phyloP scores from a whole-genome alignment of 1,140 invertebrate species.

The Zaprionus davidi region DNA sequence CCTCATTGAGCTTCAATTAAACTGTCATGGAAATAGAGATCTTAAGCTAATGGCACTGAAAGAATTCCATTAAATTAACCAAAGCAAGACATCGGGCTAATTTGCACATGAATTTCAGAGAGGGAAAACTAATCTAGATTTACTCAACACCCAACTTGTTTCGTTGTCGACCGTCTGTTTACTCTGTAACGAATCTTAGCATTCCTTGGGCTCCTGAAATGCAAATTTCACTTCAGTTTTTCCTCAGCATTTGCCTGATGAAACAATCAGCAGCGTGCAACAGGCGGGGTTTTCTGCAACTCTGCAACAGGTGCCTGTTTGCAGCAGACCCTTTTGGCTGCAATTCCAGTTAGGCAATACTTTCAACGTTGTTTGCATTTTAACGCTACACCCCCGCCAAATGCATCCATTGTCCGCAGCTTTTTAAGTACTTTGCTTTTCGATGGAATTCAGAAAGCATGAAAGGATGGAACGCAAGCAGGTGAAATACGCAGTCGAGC shows the following conservation, averaged over 20 bases:
- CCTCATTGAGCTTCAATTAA: slow-evolving; percentile 8
- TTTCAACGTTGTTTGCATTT: slow-evolving; percentile 60
- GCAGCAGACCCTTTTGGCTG: slow-evolving; percentile 5
- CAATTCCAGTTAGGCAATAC: slow-evolving; percentile 24
- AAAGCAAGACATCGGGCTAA: not conserved
- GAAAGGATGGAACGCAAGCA: not conserved
- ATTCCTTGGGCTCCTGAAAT: not conserved
- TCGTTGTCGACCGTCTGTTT: not conserved
- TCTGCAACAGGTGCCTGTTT: slow-evolving; percentile 39
- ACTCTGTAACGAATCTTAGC: not conserved
- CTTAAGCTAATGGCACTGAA: not conserved
- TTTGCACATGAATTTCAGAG: not conserved
- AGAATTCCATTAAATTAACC: not conserved
- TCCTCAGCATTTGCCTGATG: slow-evolving; percentile 4
- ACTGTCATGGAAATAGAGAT: not conserved
- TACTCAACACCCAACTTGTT: not conserved
- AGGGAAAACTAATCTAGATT: not conserved
- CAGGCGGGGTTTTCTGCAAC: slow-evolving; percentile 32
- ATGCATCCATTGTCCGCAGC: not conserved
- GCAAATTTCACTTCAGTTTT: slow-evolving; percentile 7
- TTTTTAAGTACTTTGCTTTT: not conserved
- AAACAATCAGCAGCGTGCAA: slow-evolving; percentile 51
- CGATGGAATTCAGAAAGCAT: not conserved
- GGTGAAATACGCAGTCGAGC: not conserved
- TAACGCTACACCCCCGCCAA: slow-evolving; percentile 34